Evolutionary conservation across 2,797 vertebrate species (phyloP), one percentile per base, ranked within the genome.

Genomic region (Helarctos malayanus): DNA sequence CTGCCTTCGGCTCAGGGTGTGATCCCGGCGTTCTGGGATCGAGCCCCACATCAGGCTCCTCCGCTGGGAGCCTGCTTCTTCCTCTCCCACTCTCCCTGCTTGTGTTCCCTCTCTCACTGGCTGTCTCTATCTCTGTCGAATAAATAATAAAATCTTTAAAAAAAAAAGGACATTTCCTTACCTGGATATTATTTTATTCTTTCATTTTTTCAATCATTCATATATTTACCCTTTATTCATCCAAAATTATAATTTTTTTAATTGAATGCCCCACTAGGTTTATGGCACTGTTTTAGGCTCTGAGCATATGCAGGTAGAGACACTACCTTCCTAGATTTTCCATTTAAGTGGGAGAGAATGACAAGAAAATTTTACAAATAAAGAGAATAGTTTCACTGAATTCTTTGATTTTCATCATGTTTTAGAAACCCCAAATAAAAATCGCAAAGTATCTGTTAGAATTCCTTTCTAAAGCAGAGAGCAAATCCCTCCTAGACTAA

Each of bases 371-470:
- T 92, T 88, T 87, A 87, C 4, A 94, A 92, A 81, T 65, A 81
- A 97, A 75, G 5, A 90, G 38, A 91, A 81, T 19, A 47, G 84
- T 81, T 94, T 79, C 45, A 76, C 68, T 38, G 80, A 89, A 73
- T 21, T 90, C 3, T 81, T 71, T 68, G 29, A 25, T 73, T 57
- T 63, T 90, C 19, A 45, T 61, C 12, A 16, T 89, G 18, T 49
- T 88, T 95, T 54, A 84, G 18, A 59, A 95, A 97, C 89, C 7
- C 10, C 76, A 97, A 95, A 73, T 59, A 61, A 78, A 71, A 91
- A 35, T 13, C n/a, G 4, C 59, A 41, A 71, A 56, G 54, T 54
- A 16, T 89, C 19, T 45, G 63, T 29, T 25, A 38, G 21, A 84
- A 29, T 7, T 71, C 71, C 35, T 18, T 68, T 85, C 16, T 47